Evolutionary conservation across 2,113 vertebrate genomes (phyloP).

Genomic region (Haplochromis vanheusdeni): DNA sequence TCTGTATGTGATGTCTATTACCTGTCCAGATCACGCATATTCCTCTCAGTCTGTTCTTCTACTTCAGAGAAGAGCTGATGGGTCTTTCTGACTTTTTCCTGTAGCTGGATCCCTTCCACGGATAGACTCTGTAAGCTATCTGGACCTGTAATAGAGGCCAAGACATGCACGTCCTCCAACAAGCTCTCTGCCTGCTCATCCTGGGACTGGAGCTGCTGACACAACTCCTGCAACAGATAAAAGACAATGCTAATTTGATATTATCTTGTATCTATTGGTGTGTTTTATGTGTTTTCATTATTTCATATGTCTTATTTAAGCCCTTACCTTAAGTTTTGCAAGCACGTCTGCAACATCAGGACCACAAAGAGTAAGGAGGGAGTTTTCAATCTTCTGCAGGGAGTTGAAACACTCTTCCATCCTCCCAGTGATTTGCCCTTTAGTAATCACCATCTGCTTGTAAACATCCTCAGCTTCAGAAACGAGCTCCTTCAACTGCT

Average conservation of each 20-base stretch:
- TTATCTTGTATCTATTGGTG: not conserved
- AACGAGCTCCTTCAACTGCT: slow-evolving; percentile 61
- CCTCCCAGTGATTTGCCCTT: slow-evolving; percentile 23
- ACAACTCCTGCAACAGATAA: slow-evolving; percentile 32
- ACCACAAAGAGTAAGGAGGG: slow-evolving; percentile 19
- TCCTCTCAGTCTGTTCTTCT: slow-evolving; percentile 71
- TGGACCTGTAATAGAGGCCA: slow-evolving; percentile 54
- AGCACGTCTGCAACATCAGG: slow-evolving; percentile 14
- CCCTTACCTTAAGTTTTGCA: slow-evolving; percentile 49
- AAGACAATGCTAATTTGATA: not conserved
- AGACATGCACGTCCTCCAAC: slow-evolving; percentile 69
- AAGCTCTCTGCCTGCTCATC: slow-evolving; percentile 71
- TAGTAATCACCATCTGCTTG: slow-evolving; percentile 40
- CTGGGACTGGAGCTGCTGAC: slow-evolving; percentile 73
- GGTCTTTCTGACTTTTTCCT: slow-evolving; percentile 61
- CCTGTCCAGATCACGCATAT: slow-evolving; percentile 70
- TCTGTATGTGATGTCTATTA: slow-evolving; percentile 34
- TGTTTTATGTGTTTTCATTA: not conserved
- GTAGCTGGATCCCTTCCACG: slow-evolving; percentile 47
- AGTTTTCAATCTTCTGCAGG: slow-evolving; percentile 37
- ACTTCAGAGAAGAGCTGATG: slow-evolving; percentile 77
- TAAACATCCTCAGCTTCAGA: slow-evolving; percentile 51
- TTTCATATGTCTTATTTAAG: not conserved
- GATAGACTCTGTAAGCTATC: slow-evolving; percentile 69
- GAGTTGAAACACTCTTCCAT: slow-evolving; percentile 39